Evolutionary conservation across 2,888 invertebrate species (phyloP).

Genomic region (Hypena proboscidalis): DNA sequence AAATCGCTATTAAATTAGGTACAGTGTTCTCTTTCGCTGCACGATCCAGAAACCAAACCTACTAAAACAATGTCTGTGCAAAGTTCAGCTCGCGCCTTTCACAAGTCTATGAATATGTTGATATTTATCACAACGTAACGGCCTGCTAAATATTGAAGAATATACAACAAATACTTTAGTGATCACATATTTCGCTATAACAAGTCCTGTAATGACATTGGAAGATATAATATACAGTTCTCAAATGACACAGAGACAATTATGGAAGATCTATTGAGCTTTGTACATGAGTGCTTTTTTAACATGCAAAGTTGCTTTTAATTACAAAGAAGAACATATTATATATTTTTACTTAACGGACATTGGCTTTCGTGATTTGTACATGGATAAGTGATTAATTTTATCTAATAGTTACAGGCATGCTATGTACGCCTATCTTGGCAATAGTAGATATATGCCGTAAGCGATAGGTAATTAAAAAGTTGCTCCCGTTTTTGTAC

Average conservation of each 20-base stretch:
- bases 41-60: slow-evolving; percentile 18
- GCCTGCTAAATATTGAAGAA: slow-evolving; percentile 49
- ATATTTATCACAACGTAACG: slow-evolving; percentile 56
- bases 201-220: slow-evolving; percentile 13
- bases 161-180: slow-evolving; percentile 46
- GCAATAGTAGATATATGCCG: slow-evolving; percentile 8
- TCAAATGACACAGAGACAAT: slow-evolving; percentile 6
- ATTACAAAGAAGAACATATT: slow-evolving; percentile 7
- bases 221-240: slow-evolving; percentile 24
- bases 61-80: slow-evolving; percentile 40
- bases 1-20: slow-evolving; percentile 31
- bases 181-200: slow-evolving; percentile 24
- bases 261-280: slow-evolving; percentile 28
- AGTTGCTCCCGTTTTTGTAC: slow-evolving; percentile 61
- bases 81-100: slow-evolving; percentile 36
- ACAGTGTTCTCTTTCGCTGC: slow-evolving; percentile 38
- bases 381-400: slow-evolving; percentile 12
- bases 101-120: slow-evolving; percentile 48
- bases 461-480: slow-evolving; percentile 40
- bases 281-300: slow-evolving; percentile 31
- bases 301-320: slow-evolving; percentile 10
- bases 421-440: neutral
- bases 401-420: slow-evolving; percentile 1
- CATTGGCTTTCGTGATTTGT: slow-evolving; percentile 14
- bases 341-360: slow-evolving; percentile 4